Evolutionary conservation across 2,797 vertebrate species (phyloP).

Genomic region (Parambassis ranga): DNA sequence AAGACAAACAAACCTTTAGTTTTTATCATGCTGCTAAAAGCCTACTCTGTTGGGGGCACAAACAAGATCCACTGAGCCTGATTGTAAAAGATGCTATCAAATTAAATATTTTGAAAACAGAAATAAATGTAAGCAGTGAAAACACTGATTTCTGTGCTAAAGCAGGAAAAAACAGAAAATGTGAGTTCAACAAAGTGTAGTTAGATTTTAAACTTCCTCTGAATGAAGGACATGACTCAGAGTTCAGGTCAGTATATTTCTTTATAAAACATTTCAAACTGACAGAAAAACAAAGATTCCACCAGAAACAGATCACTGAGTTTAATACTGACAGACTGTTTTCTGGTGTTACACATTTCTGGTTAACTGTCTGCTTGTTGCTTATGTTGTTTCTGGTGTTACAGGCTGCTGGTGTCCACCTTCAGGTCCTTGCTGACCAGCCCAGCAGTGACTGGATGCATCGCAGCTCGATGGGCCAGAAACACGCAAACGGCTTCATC

Average conservation of each 20-base stretch:
- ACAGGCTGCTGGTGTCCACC: constrained; percentile 67
- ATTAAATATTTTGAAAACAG: too few species aligned
- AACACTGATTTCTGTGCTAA: too few species aligned
- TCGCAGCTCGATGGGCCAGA: constrained; percentile 75
- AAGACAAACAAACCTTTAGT: too few species aligned
- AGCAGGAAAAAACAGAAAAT: too few species aligned
- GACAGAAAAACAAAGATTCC: neutral
- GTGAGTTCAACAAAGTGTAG: too few species aligned
- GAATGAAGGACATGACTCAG: neutral
- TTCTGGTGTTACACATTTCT: constrained; percentile 37
- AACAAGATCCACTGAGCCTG: too few species aligned
- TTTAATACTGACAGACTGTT: neutral
- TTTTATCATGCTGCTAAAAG: too few species aligned
- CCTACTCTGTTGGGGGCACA: too few species aligned
- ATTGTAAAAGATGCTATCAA: too few species aligned
- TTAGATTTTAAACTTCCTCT: too few species aligned
- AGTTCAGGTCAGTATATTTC: constrained; percentile 5
- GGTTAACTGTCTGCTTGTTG: too few species aligned
- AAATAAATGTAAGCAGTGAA: too few species aligned
- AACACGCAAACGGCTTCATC: constrained; percentile 82
- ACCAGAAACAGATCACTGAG: neutral
- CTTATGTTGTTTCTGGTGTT: neutral
- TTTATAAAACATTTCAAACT: neutral
- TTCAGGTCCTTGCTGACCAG: constrained; percentile 90
- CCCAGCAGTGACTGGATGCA: constrained; percentile 90